Evolutionary conservation across 37 sponge, comb jelly and placozoan genomes (phyloP).

Genomic region (Trichoplax adhaerens): DNA sequence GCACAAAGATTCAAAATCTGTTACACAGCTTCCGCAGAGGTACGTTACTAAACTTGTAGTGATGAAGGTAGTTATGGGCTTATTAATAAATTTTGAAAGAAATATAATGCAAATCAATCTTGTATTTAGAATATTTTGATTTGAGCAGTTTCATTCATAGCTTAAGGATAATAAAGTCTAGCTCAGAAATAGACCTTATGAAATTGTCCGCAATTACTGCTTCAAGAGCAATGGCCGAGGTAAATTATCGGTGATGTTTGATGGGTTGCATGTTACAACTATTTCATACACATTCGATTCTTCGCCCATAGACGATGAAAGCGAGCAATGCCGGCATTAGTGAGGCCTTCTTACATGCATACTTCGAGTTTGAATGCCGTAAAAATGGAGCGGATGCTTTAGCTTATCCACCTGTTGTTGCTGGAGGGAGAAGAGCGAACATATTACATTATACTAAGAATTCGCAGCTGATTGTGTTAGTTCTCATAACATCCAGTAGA

Average conservation of each 20-base stretch:
- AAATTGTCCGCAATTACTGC: constrained; percentile 32
- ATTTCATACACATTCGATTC: not conserved
- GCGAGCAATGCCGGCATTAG: constrained; percentile 24
- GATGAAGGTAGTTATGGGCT: too few species aligned
- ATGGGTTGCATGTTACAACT: not conserved
- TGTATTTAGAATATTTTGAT: too few species aligned
- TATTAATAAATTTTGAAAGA: too few species aligned
- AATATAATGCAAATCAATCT: too few species aligned
- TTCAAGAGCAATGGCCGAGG: constrained; percentile 28
- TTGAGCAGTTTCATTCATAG: too few species aligned
- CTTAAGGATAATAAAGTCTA: constrained; percentile 19
- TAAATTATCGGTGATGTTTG: not conserved
- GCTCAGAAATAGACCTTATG: constrained; percentile 30
- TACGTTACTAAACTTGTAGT: too few species aligned
- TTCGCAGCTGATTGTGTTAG: constrained; percentile 7
- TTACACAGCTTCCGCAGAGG: too few species aligned
- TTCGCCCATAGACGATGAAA: constrained; percentile 16
- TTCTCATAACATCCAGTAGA: too few species aligned
- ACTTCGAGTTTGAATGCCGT: constrained; percentile 41
- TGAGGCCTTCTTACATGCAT: constrained; percentile 42
- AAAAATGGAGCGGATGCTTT: constrained; percentile 50
- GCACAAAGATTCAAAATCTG: too few species aligned
- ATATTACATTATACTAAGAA: constrained; percentile 60
- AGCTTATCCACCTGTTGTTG: constrained; percentile 69
- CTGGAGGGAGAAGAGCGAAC: constrained; percentile 44